Base-by-base conservation (phyloP, 2,888 invertebrate genomes). In the Dasypogon diadema region DNA sequence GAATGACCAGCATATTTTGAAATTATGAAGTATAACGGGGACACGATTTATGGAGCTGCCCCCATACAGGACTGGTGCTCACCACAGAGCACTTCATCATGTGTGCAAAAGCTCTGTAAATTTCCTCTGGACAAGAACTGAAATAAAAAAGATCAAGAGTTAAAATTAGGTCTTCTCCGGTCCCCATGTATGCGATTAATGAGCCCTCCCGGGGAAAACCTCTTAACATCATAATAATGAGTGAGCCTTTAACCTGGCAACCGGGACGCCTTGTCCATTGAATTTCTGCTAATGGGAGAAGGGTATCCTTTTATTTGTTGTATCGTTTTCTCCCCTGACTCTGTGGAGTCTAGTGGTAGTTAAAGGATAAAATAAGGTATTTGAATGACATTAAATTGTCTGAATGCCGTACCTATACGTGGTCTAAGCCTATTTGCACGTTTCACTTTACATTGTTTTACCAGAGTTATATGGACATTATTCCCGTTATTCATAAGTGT, bases 401-500 rank as follows among this genome's bases (percentile, higher is more conserved):
- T 2, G 8, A 10, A 18, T 21, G 14, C 14, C 5, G 48, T 68
- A 68, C 48, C 65, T 48, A 10, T 12, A 34, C 26, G 8, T 8
- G 16, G n/a, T 26, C 26, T 16, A 16, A 18, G 65, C 65, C 65
- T 68, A 68, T 68, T 68, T 68, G 65, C 65, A 68, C 65, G 65
- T 68, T 48, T 34, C 42, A 14, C 4, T 24, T 5, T 21, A 42
- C 48, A 16, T 48, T 68, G 42, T 42, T 34, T 68, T 46, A 48
- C 65, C 24, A 10, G 46, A 68, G 16, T 68, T 68, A 48, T 46
- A 48, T 46, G 48, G 22, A 68, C 46, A 68, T 68, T 68, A 48
- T 68, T 24, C 46, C 48, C 65, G 48, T 68, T 46, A 48, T 24
- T 68, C 76, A 74, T 76, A 76, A 76, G 74, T 58, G 76, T 30